phyloP scores from a whole-genome alignment of 2,113 vertebrate species.

The Tenrec ecaudatus region DNA sequence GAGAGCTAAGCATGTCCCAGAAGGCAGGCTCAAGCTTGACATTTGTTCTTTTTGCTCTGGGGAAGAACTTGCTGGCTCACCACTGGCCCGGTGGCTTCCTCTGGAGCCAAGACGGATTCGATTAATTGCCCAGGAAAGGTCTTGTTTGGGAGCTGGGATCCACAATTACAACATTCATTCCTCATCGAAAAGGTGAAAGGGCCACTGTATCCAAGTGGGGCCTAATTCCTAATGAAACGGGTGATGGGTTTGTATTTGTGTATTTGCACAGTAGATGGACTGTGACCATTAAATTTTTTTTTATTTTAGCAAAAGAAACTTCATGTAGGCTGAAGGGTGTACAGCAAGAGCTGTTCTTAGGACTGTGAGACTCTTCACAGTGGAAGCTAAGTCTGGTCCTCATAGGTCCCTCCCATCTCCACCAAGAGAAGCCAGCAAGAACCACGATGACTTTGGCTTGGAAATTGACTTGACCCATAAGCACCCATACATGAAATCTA shows the following conservation, averaged over 20 bases:
- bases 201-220: constrained; percentile 69
- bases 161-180: constrained; percentile 75
- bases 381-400: background rate
- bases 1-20: background rate
- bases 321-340: constrained; percentile 21
- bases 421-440: background rate
- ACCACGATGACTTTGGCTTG: background rate
- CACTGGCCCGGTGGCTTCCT: constrained; percentile 27
- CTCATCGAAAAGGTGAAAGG: constrained; percentile 74
- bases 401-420: background rate
- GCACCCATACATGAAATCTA: background rate
- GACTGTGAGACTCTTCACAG: constrained; percentile 48
- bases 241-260: constrained; percentile 73
- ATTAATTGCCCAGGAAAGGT: background rate
- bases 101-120: constrained; percentile 24
- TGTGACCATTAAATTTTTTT: constrained; percentile 59
- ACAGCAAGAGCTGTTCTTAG: constrained; percentile 31
- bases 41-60: background rate
- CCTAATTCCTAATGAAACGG: constrained; percentile 63
- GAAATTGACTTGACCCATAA: background rate
- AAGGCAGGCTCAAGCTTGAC: background rate
- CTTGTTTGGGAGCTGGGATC: background rate
- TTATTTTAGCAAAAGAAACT: constrained; percentile 66
- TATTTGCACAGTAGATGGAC: constrained; percentile 80
- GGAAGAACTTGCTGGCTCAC: constrained; percentile 17